Conservation (phyloP, 2,113 vertebrate species). For the Cepphus grylle region DNA sequence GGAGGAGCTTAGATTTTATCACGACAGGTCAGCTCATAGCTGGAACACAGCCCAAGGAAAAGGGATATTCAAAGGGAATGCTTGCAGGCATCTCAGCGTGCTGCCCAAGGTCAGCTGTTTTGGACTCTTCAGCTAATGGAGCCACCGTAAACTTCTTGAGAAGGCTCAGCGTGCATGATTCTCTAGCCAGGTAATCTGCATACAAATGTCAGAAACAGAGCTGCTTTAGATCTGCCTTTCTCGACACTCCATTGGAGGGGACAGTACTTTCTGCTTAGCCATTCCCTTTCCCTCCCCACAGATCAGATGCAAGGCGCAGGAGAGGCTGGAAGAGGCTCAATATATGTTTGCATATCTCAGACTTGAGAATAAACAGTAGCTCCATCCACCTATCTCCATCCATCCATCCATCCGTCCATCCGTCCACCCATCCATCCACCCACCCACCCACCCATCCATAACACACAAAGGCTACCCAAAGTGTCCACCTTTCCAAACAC, state of each 20-base stretch:
- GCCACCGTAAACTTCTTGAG: not conserved
- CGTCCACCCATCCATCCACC: not conserved
- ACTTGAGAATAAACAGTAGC: not conserved
- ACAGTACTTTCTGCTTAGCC: not conserved
- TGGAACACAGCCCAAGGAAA: not conserved
- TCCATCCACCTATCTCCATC: not conserved
- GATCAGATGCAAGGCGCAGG: not conserved
- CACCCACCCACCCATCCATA: no score
- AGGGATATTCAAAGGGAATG: not conserved
- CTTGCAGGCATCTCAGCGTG: not conserved
- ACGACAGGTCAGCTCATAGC: not conserved
- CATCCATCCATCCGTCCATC: not conserved
- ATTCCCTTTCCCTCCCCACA: not conserved
- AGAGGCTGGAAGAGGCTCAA: not conserved
- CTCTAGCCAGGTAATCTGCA: not conserved
- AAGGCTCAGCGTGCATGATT: not conserved
- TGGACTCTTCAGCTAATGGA: not conserved
- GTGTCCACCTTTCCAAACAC: not conserved
- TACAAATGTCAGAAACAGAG: not conserved
- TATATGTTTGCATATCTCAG: not conserved
- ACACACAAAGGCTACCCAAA: not conserved
- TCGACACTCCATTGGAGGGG: rapidly evolving
- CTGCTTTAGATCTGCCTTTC: not conserved
- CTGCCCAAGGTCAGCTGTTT: not conserved
- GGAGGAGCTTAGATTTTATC: not conserved